Evolutionary conservation across 2,113 vertebrate genomes (phyloP).

Genomic region (Natator depressus): DNA sequence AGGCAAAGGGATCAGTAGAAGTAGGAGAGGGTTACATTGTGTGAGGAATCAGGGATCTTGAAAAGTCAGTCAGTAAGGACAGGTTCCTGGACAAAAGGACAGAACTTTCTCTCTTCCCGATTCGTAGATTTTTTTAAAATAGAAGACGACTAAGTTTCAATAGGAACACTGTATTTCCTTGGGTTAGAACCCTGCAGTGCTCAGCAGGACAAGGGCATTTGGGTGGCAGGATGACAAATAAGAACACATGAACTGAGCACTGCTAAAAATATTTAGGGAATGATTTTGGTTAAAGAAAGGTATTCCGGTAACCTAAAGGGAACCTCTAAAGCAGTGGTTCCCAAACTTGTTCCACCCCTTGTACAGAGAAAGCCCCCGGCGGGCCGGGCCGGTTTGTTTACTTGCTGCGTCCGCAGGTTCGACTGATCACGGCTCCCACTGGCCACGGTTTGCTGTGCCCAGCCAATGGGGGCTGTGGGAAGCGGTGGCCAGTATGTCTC

Average conservation of each 20-base stretch:
- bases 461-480: too few relatives aligned
- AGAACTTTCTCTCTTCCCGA: neutral
- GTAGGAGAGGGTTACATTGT: neutral
- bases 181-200: neutral
- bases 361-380: too few relatives aligned
- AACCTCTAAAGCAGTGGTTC: neutral
- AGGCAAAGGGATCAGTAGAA: neutral
- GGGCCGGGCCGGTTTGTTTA: too few relatives aligned
- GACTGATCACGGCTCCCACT: too few relatives aligned
- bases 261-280: neutral
- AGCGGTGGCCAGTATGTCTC: too few relatives aligned
- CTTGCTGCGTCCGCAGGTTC: too few relatives aligned
- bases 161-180: neutral
- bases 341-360: too few relatives aligned
- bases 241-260: neutral
- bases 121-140: fast-evolving
- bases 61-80: neutral
- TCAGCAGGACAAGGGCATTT: neutral
- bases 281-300: neutral
- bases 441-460: too few relatives aligned
- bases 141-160: neutral
- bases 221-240: neutral
- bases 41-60: neutral
- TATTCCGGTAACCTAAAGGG: neutral
- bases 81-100: neutral